These are phyloP conservation scores for Drosophila eugracilis DNA, from an alignment of 1,140 invertebrate genomes.

Conservation along the genomic window DNA sequence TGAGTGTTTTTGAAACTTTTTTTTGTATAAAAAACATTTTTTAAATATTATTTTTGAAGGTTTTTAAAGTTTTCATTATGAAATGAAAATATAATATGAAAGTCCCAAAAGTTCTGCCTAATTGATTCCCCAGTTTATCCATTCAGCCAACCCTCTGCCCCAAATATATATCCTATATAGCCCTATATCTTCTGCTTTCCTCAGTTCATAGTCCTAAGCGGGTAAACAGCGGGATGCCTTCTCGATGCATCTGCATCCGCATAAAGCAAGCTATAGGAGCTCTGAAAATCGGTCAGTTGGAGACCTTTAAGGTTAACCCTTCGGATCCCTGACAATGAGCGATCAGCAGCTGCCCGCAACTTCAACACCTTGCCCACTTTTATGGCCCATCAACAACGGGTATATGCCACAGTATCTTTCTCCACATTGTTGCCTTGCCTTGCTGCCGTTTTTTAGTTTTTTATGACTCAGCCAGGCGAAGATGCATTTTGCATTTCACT, in stretches of 20 bases:
- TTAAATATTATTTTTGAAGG: no score
- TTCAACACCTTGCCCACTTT: conserved; percentile 76
- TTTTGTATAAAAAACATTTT: no score
- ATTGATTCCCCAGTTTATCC: background rate
- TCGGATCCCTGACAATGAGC: conserved; percentile 50
- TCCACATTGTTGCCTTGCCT: conserved; percentile 61
- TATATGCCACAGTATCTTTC: background rate
- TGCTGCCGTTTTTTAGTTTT: conserved; percentile 32
- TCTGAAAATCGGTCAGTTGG: background rate
- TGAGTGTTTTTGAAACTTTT: no score
- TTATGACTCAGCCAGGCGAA: conserved; percentile 41
- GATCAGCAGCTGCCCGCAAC: conserved; percentile 50
- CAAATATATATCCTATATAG: no score
- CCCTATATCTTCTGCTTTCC: background rate
- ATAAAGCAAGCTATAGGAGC: background rate
- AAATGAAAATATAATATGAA: no score
- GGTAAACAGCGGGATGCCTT: conserved; percentile 59
- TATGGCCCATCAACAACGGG: conserved; percentile 50
- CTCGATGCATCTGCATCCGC: conserved; percentile 20
- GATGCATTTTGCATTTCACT: conserved; percentile 75
- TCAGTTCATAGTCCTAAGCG: conserved; percentile 54
- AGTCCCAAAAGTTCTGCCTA: no score
- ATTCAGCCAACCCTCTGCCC: no score
- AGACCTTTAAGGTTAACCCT: background rate
- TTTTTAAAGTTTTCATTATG: no score